phyloP scores from a whole-genome alignment of 1,140 invertebrate species.

The Acromyrmex charruanus region DNA sequence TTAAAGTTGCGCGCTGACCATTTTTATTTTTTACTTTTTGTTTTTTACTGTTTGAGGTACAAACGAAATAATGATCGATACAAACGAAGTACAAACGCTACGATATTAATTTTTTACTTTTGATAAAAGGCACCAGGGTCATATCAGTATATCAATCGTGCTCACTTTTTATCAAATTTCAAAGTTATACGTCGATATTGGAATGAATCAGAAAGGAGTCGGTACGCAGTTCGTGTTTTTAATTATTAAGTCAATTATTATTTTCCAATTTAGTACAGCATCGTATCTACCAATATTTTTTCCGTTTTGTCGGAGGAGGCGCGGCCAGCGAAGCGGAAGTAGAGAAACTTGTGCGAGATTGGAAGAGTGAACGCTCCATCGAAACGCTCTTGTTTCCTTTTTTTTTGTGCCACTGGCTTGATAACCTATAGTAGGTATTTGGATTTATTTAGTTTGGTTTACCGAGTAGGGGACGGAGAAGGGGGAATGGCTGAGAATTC shows the following conservation, averaged over 20 bases:
- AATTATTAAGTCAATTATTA: slow-evolving; percentile 53
- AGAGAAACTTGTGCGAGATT: slow-evolving; percentile 36
- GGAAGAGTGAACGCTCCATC: slow-evolving; percentile 1
- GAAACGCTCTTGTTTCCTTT: slow-evolving; percentile 25
- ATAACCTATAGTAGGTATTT: not conserved
- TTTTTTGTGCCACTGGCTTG: slow-evolving; percentile 49
- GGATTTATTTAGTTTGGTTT: slow-evolving; percentile 58
- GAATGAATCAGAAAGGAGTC: not conserved
- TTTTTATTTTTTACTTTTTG: no score
- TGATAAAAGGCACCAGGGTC: no score
- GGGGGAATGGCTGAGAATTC: slow-evolving; percentile 16
- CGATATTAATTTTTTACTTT: no score
- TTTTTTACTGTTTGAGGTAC: no score
- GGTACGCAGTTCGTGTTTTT: not conserved
- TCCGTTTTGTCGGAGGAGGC: slow-evolving; percentile 26
- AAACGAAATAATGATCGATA: no score
- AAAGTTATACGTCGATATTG: slow-evolving; percentile 1
- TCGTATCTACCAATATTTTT: slow-evolving; percentile 16
- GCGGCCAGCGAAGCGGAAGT: slow-evolving; percentile 26
- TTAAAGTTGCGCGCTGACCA: no score
- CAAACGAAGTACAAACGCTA: no score
- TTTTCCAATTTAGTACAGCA: slow-evolving; percentile 22
- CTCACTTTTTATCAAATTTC: not conserved
- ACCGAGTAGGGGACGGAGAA: not conserved
- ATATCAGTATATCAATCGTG: not conserved